Conservation (phyloP, 2,797 vertebrate species). For the Coluber constrictor region DNA sequence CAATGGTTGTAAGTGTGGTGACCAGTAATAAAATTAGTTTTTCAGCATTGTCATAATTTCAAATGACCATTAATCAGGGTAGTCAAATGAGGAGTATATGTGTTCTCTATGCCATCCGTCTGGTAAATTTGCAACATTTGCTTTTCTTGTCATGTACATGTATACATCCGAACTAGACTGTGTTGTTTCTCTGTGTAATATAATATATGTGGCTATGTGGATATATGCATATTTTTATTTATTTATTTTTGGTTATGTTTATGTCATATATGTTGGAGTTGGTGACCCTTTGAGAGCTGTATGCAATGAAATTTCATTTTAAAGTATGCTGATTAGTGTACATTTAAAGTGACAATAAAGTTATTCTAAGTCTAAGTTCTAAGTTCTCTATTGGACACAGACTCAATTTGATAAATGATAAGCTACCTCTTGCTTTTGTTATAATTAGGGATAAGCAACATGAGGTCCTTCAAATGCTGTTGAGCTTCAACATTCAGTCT, state of each 20-base stretch:
- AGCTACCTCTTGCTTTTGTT: slow-evolving; percentile 11
- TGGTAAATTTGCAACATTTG: too few species aligned
- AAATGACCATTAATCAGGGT: not conserved
- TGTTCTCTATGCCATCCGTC: not conserved
- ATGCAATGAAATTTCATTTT: too few species aligned
- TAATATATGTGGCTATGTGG: too few species aligned
- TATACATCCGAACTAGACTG: too few species aligned
- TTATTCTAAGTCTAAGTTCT: not conserved
- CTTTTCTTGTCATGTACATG: too few species aligned
- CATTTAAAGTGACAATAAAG: not conserved
- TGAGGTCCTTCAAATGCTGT: not conserved
- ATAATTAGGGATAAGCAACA: not conserved
- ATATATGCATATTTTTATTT: too few species aligned
- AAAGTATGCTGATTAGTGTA: too few species aligned
- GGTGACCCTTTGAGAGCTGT: too few species aligned
- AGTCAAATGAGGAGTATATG: not conserved
- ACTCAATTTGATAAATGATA: slow-evolving; percentile 40
- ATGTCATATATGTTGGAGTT: too few species aligned
- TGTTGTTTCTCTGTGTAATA: too few species aligned
- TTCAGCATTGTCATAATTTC: not conserved
- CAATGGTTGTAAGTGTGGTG: not conserved
- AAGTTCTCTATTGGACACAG: not conserved
- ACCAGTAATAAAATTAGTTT: not conserved
- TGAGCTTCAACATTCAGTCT: not conserved
- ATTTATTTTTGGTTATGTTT: too few species aligned